Conservation (phyloP, 2,113 vertebrate genomes). For the Riparia riparia region DNA sequence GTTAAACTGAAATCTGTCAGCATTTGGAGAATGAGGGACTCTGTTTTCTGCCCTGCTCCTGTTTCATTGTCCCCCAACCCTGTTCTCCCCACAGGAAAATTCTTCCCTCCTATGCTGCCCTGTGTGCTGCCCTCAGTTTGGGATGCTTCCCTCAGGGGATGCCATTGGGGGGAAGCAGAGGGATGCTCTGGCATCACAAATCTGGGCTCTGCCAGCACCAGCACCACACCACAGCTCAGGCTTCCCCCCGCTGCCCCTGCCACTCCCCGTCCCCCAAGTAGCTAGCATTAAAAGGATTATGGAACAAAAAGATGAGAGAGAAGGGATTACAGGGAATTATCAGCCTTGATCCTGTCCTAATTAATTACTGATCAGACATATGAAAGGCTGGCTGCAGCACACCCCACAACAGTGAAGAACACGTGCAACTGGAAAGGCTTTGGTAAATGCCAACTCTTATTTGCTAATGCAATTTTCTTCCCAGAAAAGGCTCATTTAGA, state of each 20-base stretch:
- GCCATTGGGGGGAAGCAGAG: neutral
- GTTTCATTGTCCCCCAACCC: accelerated
- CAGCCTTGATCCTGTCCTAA: constrained; percentile 68
- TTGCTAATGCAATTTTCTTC: neutral
- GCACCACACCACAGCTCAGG: neutral
- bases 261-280: neutral
- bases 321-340: constrained; percentile 72
- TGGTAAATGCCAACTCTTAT: neutral
- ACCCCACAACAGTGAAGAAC: neutral
- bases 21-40: neutral
- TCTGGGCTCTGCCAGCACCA: neutral
- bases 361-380: constrained; percentile 72
- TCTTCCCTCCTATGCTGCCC: neutral
- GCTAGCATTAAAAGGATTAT: constrained; percentile 65
- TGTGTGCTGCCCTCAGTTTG: neutral
- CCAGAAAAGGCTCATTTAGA: neutral
- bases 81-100: neutral
- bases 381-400: neutral
- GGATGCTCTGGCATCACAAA: neutral
- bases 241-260: neutral
- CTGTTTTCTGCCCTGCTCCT: neutral
- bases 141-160: neutral
- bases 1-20: neutral
- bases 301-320: constrained; percentile 62
- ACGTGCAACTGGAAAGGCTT: neutral